A percentile compares a stretch with the other conserved stretches of the same genome.
Conservation (phyloP, 1,140 invertebrate genomes). For the Lordiphosa stackelbergi region DNA sequence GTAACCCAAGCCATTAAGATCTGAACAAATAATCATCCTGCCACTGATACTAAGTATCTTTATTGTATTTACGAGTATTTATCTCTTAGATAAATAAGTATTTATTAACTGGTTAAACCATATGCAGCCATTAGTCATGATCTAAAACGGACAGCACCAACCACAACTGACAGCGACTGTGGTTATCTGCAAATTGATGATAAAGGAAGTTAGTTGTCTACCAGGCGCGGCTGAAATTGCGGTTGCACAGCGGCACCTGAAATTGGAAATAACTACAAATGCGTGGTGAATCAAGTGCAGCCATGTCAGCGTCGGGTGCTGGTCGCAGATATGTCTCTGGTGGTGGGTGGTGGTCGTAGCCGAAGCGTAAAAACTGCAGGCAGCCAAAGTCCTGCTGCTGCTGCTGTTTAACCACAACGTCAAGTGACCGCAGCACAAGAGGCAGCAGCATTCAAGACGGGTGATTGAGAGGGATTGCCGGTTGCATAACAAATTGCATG, state of each 20-base stretch:
- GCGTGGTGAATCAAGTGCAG: slow-evolving; percentile 44
- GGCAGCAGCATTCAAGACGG: slow-evolving; percentile 14
- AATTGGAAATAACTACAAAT: slow-evolving; percentile 48
- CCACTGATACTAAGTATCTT: too few species aligned
- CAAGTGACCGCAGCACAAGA: slow-evolving; percentile 58
- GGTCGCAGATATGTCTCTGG: slow-evolving; percentile 45
- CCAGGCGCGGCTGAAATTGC: slow-evolving; percentile 12
- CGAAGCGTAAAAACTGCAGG: slow-evolving; percentile 48
- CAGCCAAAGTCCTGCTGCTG: slow-evolving; percentile 8
- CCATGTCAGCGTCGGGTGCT: slow-evolving; percentile 20
- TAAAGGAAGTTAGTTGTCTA: slow-evolving; percentile 41
- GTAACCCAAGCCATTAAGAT: too few species aligned
- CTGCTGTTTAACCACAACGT: slow-evolving; percentile 52
- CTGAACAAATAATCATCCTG: too few species aligned
- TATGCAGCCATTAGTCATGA: slow-evolving; percentile 42
- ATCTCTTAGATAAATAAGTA: neutral
- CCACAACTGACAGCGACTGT: slow-evolving; percentile 19
- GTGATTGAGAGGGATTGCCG: slow-evolving; percentile 13
- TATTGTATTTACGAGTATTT: too few species aligned
- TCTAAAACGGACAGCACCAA: slow-evolving; percentile 28
- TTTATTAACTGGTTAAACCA: slow-evolving; percentile 26
- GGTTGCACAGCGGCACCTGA: neutral
- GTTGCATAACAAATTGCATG: slow-evolving; percentile 70
- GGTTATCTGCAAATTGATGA: slow-evolving; percentile 36
- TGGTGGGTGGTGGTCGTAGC: slow-evolving; percentile 37